Conservation (phyloP, 1,140 invertebrate species). For the Orchestia grillus region DNA sequence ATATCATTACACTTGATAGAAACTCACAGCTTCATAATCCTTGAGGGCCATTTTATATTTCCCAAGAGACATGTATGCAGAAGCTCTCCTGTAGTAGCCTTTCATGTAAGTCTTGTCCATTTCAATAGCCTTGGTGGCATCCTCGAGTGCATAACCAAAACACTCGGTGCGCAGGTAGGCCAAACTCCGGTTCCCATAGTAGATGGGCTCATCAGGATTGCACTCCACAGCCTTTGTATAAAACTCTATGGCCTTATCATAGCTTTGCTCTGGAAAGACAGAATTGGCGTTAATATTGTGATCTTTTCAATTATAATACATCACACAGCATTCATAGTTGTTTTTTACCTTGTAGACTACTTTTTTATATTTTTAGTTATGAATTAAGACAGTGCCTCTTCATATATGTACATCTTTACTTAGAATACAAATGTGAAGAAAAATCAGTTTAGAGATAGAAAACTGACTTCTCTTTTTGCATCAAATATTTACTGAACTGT, state of each 20-base stretch:
- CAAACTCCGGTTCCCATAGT: constrained; percentile 95
- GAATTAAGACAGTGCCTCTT: no score
- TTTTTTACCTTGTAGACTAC: no score
- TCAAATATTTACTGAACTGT: no score
- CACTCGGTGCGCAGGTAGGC: constrained; percentile 92
- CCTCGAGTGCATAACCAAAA: constrained; percentile 92
- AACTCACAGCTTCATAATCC: constrained; percentile 93
- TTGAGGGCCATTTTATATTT: constrained; percentile 96
- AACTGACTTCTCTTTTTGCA: no score
- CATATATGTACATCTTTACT: no score
- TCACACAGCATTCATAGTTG: no score
- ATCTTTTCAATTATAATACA: not conserved
- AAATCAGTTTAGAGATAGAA: no score
- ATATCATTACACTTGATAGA: not conserved
- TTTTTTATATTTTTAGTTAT: no score
- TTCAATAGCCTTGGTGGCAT: constrained; percentile 93
- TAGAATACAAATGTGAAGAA: no score
- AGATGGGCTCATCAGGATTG: constrained; percentile 84
- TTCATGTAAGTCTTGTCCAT: constrained; percentile 92
- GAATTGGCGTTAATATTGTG: not conserved
- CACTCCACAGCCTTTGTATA: constrained; percentile 93
- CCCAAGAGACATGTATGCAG: constrained; percentile 95
- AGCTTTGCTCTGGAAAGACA: constrained; percentile 84
- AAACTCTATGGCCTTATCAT: constrained; percentile 87
- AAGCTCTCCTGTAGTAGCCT: constrained; percentile 94